phyloP scores from a whole-genome alignment of 2,797 vertebrate species.

The Anomalospiza imberbis region DNA sequence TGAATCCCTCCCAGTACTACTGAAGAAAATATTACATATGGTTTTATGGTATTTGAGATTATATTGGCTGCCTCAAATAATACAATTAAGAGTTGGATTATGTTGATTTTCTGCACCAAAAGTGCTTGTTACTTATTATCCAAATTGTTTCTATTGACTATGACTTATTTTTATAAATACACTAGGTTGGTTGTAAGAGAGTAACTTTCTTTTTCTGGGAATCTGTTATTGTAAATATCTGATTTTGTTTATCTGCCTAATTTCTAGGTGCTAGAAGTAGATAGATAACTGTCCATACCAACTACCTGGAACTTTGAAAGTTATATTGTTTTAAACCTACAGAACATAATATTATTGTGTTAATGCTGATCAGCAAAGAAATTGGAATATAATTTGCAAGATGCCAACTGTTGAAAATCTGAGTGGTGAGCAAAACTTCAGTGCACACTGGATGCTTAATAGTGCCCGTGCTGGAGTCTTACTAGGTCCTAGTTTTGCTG shows the following conservation, averaged over 20 bases:
- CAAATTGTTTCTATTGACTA: background rate
- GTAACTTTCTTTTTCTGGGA: background rate
- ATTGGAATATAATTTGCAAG: conserved; percentile 41
- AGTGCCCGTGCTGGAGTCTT: conserved; percentile 86
- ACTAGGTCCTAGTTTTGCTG: conserved; percentile 72
- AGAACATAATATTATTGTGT: background rate
- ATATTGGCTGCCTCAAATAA: background rate
- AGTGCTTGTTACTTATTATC: background rate
- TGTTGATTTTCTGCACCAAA: background rate
- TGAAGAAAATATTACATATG: background rate
- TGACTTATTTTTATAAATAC: background rate
- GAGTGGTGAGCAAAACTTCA: conserved; percentile 75
- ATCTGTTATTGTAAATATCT: background rate
- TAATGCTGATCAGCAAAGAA: background rate
- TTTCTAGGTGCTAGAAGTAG: conserved; percentile 9
- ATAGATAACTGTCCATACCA: background rate
- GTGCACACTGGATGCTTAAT: conserved; percentile 80
- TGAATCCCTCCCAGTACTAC: background rate
- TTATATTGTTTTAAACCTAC: background rate
- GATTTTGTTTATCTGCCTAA: background rate
- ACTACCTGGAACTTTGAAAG: background rate
- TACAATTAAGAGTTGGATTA: background rate
- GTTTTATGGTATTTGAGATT: background rate
- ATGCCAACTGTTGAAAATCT: conserved; percentile 83
- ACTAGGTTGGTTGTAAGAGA: background rate